Evolutionary conservation across 2,888 invertebrate genomes (phyloP).

Genomic region (Yponomeuta sedellus): DNA sequence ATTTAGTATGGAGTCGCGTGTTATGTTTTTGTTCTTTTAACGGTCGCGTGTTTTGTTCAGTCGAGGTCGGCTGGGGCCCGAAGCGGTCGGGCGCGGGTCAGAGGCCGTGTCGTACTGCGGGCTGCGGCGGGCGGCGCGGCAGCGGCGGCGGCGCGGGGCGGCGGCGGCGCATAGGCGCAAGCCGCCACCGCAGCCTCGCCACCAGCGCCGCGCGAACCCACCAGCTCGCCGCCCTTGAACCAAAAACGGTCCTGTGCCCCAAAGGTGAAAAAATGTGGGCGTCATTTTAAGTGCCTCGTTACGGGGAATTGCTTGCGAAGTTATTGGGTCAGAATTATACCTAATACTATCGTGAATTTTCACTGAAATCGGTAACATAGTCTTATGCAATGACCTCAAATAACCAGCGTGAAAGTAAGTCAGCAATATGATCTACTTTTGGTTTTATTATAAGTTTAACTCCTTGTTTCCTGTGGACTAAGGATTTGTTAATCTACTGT

Average conservation of each 20-base stretch:
- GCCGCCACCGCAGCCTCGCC: constrained; percentile 7
- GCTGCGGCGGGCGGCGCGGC: constrained; percentile 36
- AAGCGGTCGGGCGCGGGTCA: constrained; percentile 30
- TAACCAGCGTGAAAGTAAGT: too few relatives aligned
- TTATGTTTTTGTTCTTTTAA: constrained; percentile 1
- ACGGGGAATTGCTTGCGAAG: background rate
- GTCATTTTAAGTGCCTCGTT: background rate
- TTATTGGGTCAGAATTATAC: background rate
- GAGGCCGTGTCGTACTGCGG: constrained; percentile 69
- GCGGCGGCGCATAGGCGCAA: constrained; percentile 12
- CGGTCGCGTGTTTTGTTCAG: constrained; percentile 17
- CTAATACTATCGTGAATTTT: background rate
- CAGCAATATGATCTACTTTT: too few relatives aligned
- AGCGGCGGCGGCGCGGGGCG: constrained; percentile 10
- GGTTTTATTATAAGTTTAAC: too few relatives aligned
- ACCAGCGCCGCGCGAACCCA: constrained; percentile 9
- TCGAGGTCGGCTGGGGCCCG: constrained; percentile 35
- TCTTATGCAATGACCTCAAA: too few relatives aligned
- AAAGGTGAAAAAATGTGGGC: background rate
- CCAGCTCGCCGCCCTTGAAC: constrained; percentile 14
- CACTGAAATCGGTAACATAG: background rate
- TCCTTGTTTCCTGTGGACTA: too few relatives aligned
- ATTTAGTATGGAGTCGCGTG: constrained; percentile 1
- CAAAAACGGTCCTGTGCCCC: constrained; percentile 4
- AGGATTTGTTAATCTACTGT: too few relatives aligned